Evolutionary conservation across 2,113 vertebrate species (phyloP), one percentile per base, ranked within the genome.

Genomic region (Ailuropoda melanoleuca): DNA sequence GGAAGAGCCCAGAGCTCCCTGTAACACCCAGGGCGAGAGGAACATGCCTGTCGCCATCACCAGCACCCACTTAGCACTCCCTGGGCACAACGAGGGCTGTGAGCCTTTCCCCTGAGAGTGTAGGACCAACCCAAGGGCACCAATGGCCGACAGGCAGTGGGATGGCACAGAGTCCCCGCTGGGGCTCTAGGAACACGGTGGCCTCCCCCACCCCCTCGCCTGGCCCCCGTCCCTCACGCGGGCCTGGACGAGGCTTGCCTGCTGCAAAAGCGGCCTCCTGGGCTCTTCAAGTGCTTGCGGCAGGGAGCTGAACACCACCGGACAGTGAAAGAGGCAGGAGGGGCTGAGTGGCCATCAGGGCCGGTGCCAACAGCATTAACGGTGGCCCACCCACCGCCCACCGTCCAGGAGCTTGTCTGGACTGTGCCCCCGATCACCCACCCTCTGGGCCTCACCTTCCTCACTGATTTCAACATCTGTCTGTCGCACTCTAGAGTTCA

Each of bases 31-130:
- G 70, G 43, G 64, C 68, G 58, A 13, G 29, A 72, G 56, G 29
- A 1, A n/a, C 37, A 11, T 0, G 15, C 64, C 60, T 48, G 15
- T 26, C 23, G 0, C 91, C 0, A 8, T 8, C 10, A 11, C 3
- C 39, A 55, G 87, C 7, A 5, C 78, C 92, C 56, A 1, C 18
- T 2, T 0, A 5, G 53, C 70, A 19, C 68, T 62, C 58, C 83
- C 82, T 39, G 58, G 89, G 46, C 46, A 90, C 74, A n/a, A 14
- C 0, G 19, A 81, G 83, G 66, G 66, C 66, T 14, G 0, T 1
- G 19, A 48, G 96, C 74, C 92, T 97, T 92, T 90, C 78, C 74
- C 88, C 62, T 70, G 94, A 96, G 93, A 48, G 75, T 24, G 19
- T 50, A 12, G 0, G 1, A 39, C 93, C 48, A 1, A n/a, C 93